These are phyloP conservation scores for Dysdera silvatica DNA, from an alignment of 1,140 invertebrate species.

Conservation along the genomic window DNA sequence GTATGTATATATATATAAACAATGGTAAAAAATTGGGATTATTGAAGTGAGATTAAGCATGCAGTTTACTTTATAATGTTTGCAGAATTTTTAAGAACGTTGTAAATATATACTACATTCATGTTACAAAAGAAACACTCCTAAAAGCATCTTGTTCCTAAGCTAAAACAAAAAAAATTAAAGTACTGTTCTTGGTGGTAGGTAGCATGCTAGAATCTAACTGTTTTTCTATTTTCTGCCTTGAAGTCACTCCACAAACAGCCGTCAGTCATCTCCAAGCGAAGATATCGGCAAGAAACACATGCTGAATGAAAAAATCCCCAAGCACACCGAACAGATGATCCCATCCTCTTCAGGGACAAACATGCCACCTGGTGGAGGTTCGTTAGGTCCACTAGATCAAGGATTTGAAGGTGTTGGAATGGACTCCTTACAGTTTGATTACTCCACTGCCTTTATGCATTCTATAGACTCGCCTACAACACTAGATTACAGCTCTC, in stretches of 20 bases:
- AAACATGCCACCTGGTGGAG: conserved; percentile 12
- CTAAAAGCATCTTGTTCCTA: no score
- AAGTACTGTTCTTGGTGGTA: no score
- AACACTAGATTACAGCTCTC: conserved; percentile 43
- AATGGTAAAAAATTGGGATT: no score
- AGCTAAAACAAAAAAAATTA: no score
- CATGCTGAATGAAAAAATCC: conserved; percentile 23
- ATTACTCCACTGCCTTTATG: conserved; percentile 43
- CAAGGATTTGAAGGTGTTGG: conserved; percentile 39
- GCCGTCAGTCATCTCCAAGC: conserved; percentile 78
- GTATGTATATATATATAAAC: no score
- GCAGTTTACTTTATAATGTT: no score
- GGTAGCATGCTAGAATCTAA: no score
- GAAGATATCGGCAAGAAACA: conserved; percentile 65
- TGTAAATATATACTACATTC: no score
- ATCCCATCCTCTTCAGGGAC: conserved; percentile 23
- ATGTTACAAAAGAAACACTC: no score
- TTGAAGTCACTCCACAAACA: conserved; percentile 41
- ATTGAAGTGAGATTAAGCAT: no score
- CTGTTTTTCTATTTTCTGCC: no score
- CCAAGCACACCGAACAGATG: conserved; percentile 26
- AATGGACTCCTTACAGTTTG: conserved; percentile 43
- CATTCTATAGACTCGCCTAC: conserved; percentile 47
- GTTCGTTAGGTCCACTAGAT: conserved; percentile 13
- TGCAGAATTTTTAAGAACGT: no score